Percentiles rank a stretch among this genome's conserved stretches.
These are phyloP conservation scores for Macrocentrus cingulum DNA, from an alignment of 1,140 invertebrate genomes.

Conservation along the genomic window DNA sequence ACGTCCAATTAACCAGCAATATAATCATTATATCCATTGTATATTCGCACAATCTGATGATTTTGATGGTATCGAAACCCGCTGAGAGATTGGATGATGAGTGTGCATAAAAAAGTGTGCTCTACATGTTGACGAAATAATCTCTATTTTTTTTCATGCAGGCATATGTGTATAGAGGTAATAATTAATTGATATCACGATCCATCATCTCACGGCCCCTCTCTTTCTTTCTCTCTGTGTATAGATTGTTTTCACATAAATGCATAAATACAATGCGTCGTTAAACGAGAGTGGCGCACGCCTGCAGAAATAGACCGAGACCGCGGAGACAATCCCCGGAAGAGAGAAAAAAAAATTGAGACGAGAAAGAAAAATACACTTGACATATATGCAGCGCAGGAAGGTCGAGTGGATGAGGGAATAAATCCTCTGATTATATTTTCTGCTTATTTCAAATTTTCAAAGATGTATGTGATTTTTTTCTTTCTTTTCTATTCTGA, in stretches of 20 bases:
- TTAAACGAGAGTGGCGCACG: slow-evolving; percentile 23
- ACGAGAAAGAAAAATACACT: not conserved
- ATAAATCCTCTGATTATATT: not conserved
- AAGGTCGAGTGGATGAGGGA: not conserved
- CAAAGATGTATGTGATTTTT: not conserved
- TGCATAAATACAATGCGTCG: slow-evolving; percentile 32
- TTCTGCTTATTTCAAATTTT: not conserved
- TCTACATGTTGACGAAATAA: not conserved
- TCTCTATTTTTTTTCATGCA: slow-evolving; percentile 5
- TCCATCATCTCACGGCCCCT: slow-evolving; percentile 18
- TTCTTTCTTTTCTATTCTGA: not conserved
- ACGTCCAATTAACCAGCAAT: no score
- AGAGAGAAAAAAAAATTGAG: slow-evolving; percentile 13
- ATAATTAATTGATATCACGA: no score
- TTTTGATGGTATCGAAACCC: no score
- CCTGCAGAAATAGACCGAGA: slow-evolving; percentile 23
- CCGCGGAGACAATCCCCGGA: slow-evolving; percentile 30
- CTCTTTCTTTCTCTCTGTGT: not conserved
- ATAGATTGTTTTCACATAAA: slow-evolving; percentile 32
- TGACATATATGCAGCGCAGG: not conserved
- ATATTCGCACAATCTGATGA: no score
- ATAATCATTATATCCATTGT: no score
- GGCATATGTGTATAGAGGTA: slow-evolving; percentile 27
- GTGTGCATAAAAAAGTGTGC: no score
- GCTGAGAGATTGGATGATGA: no score